Conservation (phyloP, 1,140 invertebrate species). For the Belonocnema kinseyi region DNA sequence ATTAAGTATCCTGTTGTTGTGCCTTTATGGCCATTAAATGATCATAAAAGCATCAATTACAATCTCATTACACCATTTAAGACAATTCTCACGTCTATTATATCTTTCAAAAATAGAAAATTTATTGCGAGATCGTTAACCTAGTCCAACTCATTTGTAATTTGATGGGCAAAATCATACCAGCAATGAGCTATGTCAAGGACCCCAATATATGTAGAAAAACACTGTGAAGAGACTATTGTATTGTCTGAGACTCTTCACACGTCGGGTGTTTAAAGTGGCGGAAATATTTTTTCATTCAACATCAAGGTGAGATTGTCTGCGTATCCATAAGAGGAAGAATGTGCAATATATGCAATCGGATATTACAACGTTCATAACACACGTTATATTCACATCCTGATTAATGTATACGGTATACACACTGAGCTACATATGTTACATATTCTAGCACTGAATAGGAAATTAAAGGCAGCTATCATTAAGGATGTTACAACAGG, state of each 20-base stretch:
- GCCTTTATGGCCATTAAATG: background rate
- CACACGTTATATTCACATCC: slow-evolving; percentile 5
- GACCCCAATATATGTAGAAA: background rate
- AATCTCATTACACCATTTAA: background rate
- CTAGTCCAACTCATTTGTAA: background rate
- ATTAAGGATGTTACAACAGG: background rate
- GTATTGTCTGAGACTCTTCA: background rate
- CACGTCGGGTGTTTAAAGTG: background rate
- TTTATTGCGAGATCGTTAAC: too few species aligned
- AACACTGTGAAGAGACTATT: background rate
- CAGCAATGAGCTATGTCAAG: too few species aligned
- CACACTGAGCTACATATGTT: background rate
- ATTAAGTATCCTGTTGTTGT: too few species aligned
- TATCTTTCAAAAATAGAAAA: too few species aligned
- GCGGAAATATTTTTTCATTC: background rate
- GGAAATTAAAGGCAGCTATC: background rate
- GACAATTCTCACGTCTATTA: too few species aligned
- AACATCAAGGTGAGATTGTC: slow-evolving; percentile 13
- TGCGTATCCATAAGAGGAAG: background rate
- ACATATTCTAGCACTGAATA: slow-evolving; percentile 21
- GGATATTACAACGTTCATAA: slow-evolving; percentile 26
- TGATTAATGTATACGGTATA: slow-evolving; percentile 11
- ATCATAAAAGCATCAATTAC: background rate
- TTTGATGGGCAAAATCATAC: background rate
- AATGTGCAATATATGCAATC: background rate